Evolutionary conservation across 2,113 vertebrate species (phyloP), one percentile per base, ranked within the genome.

Genomic region (Stegostoma tigrinum): DNA sequence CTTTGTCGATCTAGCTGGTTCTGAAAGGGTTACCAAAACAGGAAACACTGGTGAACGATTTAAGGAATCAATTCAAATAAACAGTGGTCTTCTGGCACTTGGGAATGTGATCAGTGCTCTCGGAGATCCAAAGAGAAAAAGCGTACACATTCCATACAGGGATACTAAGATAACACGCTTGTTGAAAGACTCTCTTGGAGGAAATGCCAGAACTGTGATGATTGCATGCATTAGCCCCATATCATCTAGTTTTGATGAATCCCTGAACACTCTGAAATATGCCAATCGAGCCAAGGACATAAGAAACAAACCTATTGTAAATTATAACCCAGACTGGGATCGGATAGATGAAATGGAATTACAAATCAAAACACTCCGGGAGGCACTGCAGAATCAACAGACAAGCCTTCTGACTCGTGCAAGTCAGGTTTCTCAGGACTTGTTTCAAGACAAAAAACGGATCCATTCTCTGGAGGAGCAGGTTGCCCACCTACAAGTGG

Each of bases 81-180:
- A 99, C 42, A 98, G 98, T 48, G 98, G 98, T 68, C 96, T 99
- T 61, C 96, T 99, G 61, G 98, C 98, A 0, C 97, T 99, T 95
- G 98, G 98, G 91, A 99, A 99, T 0, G 98, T 99, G 52, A 98
- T 99, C 96, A 98, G 98, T 0, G 98, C 98, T n/a, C 98, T 99
- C 61, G 98, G 98, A 64, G 98, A 99, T 86, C 97, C 97, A 1
- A 97, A 97, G 64, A 97, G 97, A 19, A 98, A 98, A 96, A 97
- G 96, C 38, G 96, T 97, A 0, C 98, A 99, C 95, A 97, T 99
- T 96, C 99, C 98, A 0, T 99, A 98, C 75, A 97, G 98, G 8
- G 98, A 98, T 96, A 97, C 99, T 96, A 99, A 99, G 97, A 98
- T 99, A 86, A 99, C 99, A 70, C 98, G 98, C 45, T 98, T 99